phyloP scores from a whole-genome alignment of 2,113 vertebrate species.

The Rafetus swinhoei region DNA sequence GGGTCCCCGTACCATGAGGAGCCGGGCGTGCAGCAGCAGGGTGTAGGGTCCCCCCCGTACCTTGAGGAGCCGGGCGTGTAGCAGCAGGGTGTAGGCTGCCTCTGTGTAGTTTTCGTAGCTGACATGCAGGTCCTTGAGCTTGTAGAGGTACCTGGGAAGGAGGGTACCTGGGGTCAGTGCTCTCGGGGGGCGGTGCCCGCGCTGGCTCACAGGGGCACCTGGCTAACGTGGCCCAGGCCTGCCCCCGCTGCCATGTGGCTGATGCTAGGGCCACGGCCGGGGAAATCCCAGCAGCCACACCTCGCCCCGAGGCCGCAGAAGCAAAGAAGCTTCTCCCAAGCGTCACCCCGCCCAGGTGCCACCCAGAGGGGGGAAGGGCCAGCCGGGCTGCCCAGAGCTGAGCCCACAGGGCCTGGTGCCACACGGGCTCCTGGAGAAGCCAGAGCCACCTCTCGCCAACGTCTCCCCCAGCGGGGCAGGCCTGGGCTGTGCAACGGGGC shows the following conservation, averaged over 20 bases:
- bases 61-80: constrained; percentile 55
- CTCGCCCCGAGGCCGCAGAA: background rate
- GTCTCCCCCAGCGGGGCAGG: background rate
- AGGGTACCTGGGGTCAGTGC: accelerated
- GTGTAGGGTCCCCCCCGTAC: background rate
- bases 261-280: background rate
- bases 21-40: too few species aligned
- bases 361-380: too few species aligned
- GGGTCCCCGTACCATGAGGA: too few species aligned
- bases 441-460: background rate
- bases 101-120: constrained; percentile 66
- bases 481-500: accelerated
- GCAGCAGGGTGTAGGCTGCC: constrained; percentile 67
- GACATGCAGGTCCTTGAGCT: constrained; percentile 67
- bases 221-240: background rate
- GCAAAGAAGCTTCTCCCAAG: too few species aligned
- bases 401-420: background rate
- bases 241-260: background rate
- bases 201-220: background rate
- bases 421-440: background rate
- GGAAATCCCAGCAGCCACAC: background rate
- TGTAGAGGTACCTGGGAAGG: constrained; percentile 57
- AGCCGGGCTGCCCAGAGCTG: background rate
- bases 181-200: background rate
- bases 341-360: background rate